Percentiles rank a stretch among this genome's conserved stretches.
phyloP scores from a whole-genome alignment of 1,140 invertebrate species.

The Lepidurus packardi region DNA sequence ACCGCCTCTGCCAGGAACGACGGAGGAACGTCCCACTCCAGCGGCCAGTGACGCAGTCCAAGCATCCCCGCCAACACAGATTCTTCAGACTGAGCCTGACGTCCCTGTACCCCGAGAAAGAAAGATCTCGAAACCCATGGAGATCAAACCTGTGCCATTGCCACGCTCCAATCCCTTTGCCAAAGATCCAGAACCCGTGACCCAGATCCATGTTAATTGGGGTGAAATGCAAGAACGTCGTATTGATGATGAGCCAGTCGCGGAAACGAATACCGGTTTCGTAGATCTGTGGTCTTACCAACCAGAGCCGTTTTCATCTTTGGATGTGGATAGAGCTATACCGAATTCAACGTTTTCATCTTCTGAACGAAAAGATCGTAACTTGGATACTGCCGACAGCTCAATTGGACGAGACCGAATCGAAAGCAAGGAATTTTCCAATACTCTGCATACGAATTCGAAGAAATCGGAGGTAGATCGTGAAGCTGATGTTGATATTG shows the following conservation, averaged over 20 bases:
- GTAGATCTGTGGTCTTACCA: conserved; percentile 4
- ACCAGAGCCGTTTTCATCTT: neutral
- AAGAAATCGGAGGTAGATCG: no score
- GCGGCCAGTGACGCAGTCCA: conserved; percentile 19
- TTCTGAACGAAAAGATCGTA: no score
- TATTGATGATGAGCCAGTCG: neutral
- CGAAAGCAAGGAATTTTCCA: no score
- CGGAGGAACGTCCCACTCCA: conserved; percentile 7
- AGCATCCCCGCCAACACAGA: neutral
- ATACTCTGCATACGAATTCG: no score
- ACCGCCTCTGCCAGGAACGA: neutral
- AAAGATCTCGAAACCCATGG: neutral
- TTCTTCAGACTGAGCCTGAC: neutral
- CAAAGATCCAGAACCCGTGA: neutral
- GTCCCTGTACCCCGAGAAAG: neutral
- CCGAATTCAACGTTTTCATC: no score
- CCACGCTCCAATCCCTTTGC: neutral
- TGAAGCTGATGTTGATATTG: neutral
- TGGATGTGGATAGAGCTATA: neutral
- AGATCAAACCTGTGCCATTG: neutral
- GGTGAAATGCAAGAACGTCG: conserved; percentile 1
- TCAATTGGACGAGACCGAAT: no score
- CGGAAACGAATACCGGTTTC: neutral
- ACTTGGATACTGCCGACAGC: no score
- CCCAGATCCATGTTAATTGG: neutral